Percentiles rank a stretch among this genome's conserved stretches.
Evolutionary conservation across 2,797 vertebrate genomes (phyloP).

Genomic region (Darevskia mixta): DNA sequence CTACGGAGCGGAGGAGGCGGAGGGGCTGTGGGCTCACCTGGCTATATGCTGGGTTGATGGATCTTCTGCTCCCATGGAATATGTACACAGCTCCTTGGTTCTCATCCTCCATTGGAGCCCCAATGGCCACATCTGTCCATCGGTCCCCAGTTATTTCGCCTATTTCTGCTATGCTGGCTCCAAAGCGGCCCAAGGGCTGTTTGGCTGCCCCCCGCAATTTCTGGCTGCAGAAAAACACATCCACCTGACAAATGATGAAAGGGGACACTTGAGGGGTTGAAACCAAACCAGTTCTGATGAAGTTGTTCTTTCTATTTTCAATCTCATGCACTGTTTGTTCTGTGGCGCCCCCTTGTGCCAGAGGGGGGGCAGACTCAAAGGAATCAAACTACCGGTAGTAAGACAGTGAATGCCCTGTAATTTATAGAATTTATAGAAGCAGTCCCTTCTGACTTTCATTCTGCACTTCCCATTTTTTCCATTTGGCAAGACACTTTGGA

Average conservation of each 20-base stretch:
- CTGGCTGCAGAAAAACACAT: slow-evolving; percentile 10
- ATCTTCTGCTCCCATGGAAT: slow-evolving; percentile 67
- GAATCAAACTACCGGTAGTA: not conserved
- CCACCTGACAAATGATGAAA: not conserved
- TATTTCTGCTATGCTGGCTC: slow-evolving; percentile 77
- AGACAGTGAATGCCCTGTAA: not conserved
- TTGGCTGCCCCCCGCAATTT: slow-evolving; percentile 24
- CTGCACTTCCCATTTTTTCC: not conserved
- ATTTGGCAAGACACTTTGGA: not conserved
- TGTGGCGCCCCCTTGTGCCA: not conserved
- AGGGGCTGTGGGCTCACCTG: slow-evolving; percentile 63
- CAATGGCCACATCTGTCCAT: slow-evolving; percentile 77
- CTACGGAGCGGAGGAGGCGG: accelerated
- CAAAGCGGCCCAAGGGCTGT: slow-evolving; percentile 68
- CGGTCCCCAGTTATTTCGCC: slow-evolving; percentile 79
- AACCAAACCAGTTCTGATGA: not conserved
- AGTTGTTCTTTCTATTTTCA: not conserved
- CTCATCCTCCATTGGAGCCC: slow-evolving; percentile 81
- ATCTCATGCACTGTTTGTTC: not conserved
- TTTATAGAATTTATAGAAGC: no score
- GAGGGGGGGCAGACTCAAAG: not conserved
- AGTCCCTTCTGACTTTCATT: not conserved
- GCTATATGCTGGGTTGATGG: slow-evolving; percentile 48
- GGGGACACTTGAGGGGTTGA: not conserved
- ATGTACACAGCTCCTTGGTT: slow-evolving; percentile 82